Evolutionary conservation across 2,888 invertebrate species (phyloP), one percentile per base, ranked within the genome.

Genomic region (Abrostola triplasia): DNA sequence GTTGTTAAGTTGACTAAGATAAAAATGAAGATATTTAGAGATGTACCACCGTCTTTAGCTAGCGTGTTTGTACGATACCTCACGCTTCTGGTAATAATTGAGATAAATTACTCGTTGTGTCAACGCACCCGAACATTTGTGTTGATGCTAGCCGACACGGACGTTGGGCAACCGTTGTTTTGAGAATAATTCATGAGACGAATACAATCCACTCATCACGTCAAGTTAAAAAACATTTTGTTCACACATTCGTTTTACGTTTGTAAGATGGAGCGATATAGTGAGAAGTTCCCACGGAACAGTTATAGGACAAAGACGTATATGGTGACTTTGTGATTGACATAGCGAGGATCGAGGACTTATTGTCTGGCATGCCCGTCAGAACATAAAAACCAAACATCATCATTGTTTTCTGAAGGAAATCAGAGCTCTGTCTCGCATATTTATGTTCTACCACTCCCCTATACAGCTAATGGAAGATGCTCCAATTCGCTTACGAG

Each of bases 21-120:
- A 9, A 40, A 40, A 7, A 10, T 9, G n/a, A 44, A 47, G 48
- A 50, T 48, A 38, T 52, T 50, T 36, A 52, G 49, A 70, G 50
- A 7, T 52, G n/a, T 36, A 53, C 40, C 11, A 36, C 36, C 6
- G 11, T 0, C 13, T 40, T 13, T 48, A 70, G 47, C 55, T 76
- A 68, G 73, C 76, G 73, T 78, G 67, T 64, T 67, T 64, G 24
- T 24, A 56, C 54, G 24, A 64, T 56, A 64, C 63, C 76, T 67
- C 60, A 54, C 59, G 63, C 65, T 65, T 66, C 64, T 75, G 61
- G 64, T 56, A 47, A 72, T 79, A 81, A 85, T 87, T 83, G 81
- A 83, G 84, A 87, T 83, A 73, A 84, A 87, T 87, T 80, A 72
- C 76, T 61, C 59, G 74, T 80, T 79, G 79, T 83, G 83, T 85